Evolutionary conservation across 2,113 vertebrate genomes (phyloP).

Genomic region (Clarias batrachus): DNA sequence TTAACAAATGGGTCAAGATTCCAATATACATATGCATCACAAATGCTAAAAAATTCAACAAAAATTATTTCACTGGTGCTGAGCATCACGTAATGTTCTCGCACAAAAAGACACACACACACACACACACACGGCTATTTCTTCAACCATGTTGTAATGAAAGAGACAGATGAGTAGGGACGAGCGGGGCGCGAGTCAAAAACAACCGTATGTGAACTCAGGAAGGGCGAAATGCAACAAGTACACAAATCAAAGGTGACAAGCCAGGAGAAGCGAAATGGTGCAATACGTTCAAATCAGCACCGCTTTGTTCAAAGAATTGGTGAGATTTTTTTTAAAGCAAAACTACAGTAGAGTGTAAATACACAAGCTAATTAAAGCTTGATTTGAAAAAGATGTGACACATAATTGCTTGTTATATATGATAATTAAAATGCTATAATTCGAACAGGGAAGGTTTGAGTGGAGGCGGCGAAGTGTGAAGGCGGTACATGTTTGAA

Average conservation of each 20-base stretch:
- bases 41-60: neutral
- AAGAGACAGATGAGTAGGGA: neutral
- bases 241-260: slow-evolving; percentile 7
- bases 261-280: neutral
- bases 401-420: slow-evolving; percentile 12
- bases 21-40: neutral
- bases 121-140: neutral
- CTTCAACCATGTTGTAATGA: neutral
- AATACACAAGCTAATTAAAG: neutral
- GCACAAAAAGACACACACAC: neutral
- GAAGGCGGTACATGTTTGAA: neutral
- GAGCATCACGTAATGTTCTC: neutral
- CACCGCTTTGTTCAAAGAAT: neutral
- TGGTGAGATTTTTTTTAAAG: neutral
- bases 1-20: neutral
- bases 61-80: neutral
- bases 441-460: neutral
- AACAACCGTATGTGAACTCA: neutral
- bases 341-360: neutral
- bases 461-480: neutral
- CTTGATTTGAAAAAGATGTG: neutral
- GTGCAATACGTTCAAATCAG: neutral
- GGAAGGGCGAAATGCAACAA: neutral
- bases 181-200: neutral
- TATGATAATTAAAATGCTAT: slow-evolving; percentile 2